Percentiles rank a stretch among this genome's conserved stretches.
phyloP scores from a whole-genome alignment of 1,140 invertebrate genomes.

The Caerostris extrusa region DNA sequence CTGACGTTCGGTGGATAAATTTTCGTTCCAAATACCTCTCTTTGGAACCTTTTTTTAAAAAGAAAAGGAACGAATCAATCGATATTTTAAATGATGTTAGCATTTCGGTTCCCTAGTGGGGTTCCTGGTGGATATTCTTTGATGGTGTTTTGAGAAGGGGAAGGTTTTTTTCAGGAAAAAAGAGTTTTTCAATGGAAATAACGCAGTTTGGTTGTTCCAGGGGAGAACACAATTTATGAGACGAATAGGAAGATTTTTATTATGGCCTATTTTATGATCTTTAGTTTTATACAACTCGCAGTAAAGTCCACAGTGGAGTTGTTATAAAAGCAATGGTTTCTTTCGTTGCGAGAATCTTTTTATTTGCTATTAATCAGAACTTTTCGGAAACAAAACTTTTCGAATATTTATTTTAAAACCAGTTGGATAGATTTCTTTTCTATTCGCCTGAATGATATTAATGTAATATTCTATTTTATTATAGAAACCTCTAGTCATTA shows the following conservation, averaged over 20 bases:
- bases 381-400: too few relatives aligned
- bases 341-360: neutral
- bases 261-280: neutral
- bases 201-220: too few relatives aligned
- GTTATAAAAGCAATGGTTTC: neutral
- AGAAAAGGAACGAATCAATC: neutral
- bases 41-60: neutral
- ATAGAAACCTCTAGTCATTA: too few relatives aligned
- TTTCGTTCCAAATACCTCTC: neutral
- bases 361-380: neutral
- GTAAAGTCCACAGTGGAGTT: neutral
- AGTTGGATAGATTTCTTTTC: too few relatives aligned
- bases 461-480: too few relatives aligned
- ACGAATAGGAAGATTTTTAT: neutral
- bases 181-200: neutral
- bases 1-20: neutral
- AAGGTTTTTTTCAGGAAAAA: neutral
- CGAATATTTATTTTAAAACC: too few relatives aligned
- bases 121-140: neutral
- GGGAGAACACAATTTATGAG: neutral
- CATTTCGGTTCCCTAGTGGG: neutral
- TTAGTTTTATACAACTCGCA: neutral
- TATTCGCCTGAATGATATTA: too few relatives aligned
- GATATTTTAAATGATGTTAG: slow-evolving; percentile 19
- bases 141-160: neutral